Evolutionary conservation across 2,113 vertebrate species (phyloP).

Genomic region (Eulemur rufifrons): DNA sequence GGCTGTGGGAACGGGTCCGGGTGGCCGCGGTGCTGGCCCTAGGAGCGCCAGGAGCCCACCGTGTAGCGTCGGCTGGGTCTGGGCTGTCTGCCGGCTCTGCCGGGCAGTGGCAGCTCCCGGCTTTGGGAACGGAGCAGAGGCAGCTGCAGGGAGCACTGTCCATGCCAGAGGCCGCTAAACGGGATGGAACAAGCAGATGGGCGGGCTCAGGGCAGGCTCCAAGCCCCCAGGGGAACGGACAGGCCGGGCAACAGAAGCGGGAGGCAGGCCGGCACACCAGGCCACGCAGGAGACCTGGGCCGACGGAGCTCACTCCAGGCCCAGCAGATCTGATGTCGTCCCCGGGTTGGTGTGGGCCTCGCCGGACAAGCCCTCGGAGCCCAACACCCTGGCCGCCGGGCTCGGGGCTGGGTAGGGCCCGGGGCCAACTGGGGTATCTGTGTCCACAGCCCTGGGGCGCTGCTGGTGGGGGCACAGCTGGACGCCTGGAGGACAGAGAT

Average conservation of each 20-base stretch:
- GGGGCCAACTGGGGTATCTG: too few relatives aligned
- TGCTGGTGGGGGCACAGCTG: not conserved
- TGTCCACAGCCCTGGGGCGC: not conserved
- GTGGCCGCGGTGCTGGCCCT: not conserved
- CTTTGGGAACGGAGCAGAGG: not conserved
- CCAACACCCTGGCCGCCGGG: fast-evolving
- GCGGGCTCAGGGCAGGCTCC: not conserved
- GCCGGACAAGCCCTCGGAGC: not conserved
- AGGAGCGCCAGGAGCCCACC: fast-evolving
- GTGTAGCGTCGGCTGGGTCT: not conserved
- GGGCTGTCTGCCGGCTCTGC: not conserved
- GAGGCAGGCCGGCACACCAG: not conserved
- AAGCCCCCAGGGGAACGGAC: not conserved
- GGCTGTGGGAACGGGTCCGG: not conserved
- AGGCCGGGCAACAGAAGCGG: not conserved
- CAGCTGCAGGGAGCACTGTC: fast-evolving
- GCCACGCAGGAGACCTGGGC: fast-evolving
- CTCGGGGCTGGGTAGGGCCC: not conserved
- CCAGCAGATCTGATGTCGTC: fast-evolving
- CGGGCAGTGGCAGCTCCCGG: too few relatives aligned
- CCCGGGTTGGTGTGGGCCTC: too few relatives aligned
- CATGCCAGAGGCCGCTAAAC: fast-evolving
- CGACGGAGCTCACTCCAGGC: not conserved
- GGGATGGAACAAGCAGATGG: fast-evolving
- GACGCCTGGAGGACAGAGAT: not conserved